Conservation (phyloP, 2,113 vertebrate genomes). For the Porphyrio hochstetteri region DNA sequence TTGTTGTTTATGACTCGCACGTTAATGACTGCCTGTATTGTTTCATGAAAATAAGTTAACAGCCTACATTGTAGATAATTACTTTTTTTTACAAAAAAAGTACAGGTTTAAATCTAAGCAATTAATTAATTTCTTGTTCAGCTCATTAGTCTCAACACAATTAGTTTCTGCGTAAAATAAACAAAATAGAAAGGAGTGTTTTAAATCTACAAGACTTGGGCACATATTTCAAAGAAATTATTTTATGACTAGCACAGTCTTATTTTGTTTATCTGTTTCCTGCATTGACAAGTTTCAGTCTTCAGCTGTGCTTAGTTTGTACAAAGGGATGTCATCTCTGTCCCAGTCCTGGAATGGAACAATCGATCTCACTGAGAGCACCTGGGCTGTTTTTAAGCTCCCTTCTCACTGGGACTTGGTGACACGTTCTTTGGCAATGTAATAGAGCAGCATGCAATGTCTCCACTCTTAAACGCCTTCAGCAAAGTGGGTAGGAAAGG, state of each 20-base stretch:
- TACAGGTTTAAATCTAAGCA: slow-evolving; percentile 17
- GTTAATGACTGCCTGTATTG: not conserved
- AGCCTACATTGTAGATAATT: not conserved
- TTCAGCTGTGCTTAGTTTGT: not conserved
- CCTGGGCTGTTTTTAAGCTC: not conserved
- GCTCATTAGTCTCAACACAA: not conserved
- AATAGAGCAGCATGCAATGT: accelerated
- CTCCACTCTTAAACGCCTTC: not conserved
- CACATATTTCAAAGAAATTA: slow-evolving; percentile 15
- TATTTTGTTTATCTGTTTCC: not conserved
- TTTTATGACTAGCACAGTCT: not conserved
- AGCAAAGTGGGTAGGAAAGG: not conserved
- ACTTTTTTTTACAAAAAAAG: slow-evolving; percentile 3
- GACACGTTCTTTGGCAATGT: accelerated
- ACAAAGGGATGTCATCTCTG: accelerated
- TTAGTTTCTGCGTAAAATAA: slow-evolving; percentile 27
- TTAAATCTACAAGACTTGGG: not conserved
- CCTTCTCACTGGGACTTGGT: not conserved
- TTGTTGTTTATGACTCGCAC: not conserved
- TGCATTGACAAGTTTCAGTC: not conserved
- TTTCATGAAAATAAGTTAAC: not conserved
- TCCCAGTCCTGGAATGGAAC: not conserved
- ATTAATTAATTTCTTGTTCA: slow-evolving; percentile 35
- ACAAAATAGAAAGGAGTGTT: not conserved
- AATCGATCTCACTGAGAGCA: accelerated